phyloP scores from a whole-genome alignment of 2,888 invertebrate species.

The Anarsia innoxiella region DNA sequence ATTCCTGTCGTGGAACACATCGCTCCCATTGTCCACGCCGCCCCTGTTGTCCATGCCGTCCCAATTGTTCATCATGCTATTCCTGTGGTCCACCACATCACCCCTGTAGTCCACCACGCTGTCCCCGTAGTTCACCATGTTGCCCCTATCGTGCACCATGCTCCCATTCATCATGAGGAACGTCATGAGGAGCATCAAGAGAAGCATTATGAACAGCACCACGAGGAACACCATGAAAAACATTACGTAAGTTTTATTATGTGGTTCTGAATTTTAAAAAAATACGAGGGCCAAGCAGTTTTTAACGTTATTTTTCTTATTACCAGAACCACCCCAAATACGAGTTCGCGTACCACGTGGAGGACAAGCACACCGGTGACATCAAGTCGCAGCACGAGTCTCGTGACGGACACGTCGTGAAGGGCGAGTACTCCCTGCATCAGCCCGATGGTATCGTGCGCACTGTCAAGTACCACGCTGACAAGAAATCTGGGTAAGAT shows the following conservation, averaged over 20 bases:
- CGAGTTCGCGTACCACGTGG: constrained; percentile 70
- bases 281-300: too few relatives aligned
- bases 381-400: constrained; percentile 72
- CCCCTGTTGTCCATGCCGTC: constrained; percentile 8
- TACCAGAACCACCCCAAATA: constrained; percentile 74
- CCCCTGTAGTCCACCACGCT: constrained; percentile 23
- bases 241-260: constrained; percentile 38
- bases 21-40: constrained; percentile 8
- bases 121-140: constrained; percentile 13
- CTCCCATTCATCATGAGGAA: constrained; percentile 14
- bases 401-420: constrained; percentile 74
- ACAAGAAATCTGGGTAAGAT: constrained; percentile 44
- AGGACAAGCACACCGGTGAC: constrained; percentile 74
- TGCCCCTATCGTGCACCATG: constrained; percentile 13
- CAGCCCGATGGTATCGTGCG: constrained; percentile 66
- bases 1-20: background rate
- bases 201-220: constrained; percentile 1
- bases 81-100: constrained; percentile 15
- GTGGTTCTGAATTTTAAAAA: too few relatives aligned
- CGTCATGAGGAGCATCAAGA: constrained; percentile 24
- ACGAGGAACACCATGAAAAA: constrained; percentile 25
- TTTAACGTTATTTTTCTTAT: too few relatives aligned
- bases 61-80: constrained; percentile 14
- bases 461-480: constrained; percentile 64
- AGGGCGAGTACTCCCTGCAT: constrained; percentile 59